phyloP scores from a whole-genome alignment of 2,113 vertebrate species.

The Otolemur garnettii region DNA sequence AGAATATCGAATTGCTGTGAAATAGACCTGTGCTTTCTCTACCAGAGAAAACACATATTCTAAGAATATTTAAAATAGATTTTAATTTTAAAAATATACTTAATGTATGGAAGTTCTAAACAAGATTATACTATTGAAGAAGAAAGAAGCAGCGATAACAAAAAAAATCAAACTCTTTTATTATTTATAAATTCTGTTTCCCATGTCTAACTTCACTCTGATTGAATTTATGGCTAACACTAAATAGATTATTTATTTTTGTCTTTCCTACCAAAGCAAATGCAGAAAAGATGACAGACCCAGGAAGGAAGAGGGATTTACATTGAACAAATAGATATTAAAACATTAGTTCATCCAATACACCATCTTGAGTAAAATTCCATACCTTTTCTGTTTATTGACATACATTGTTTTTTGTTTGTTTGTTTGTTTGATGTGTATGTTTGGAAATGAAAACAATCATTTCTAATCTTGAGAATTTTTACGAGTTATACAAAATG shows the following conservation, averaged over 20 bases:
- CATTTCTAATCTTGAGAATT: not conserved
- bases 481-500: not conserved
- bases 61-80: not conserved
- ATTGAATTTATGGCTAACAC: not conserved
- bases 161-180: not conserved
- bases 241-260: not conserved
- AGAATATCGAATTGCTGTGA: constrained; percentile 43
- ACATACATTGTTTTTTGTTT: not conserved
- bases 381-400: not conserved
- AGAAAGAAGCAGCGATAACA: not conserved
- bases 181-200: not conserved
- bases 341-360: not conserved
- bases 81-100: not conserved
- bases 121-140: not conserved
- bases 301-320: not conserved
- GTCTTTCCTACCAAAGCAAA: not conserved
- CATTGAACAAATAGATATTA: not conserved
- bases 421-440: not conserved
- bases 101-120: not conserved
- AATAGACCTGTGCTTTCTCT: not conserved
- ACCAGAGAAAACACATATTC: not conserved
- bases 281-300: not conserved
- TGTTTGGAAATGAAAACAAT: not conserved
- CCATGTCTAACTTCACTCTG: not conserved
- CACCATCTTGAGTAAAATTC: not conserved